Evolutionary conservation across 2,797 vertebrate species (phyloP), one percentile per base, ranked within the genome.

Genomic region (Pseudotriccus pelzelni): DNA sequence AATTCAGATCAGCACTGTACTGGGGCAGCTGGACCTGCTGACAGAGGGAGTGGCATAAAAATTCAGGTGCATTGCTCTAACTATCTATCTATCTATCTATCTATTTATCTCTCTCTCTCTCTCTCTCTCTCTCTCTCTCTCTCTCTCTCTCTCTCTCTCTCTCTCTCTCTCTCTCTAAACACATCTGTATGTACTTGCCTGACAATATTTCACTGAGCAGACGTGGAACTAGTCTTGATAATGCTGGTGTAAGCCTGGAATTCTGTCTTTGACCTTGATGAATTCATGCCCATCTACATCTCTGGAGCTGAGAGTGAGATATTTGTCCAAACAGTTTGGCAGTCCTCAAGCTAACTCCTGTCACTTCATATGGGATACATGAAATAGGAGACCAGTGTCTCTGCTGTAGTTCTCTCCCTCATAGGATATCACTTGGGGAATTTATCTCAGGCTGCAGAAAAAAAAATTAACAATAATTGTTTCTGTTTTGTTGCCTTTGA

Each of bases 401-500:
- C 89, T 88, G 47, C 53, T 7, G 19, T 84, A 95, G 75, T 93
- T 46, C 77, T 89, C 56, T 89, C 50, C 72, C 72, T 94, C 86
- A 44, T 41, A 88, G n/a, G 91, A 34, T 63, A 80, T 89, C 7
- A 16, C 70, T 74, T 70, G 55, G 58, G 58, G 69, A 95, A 95
- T 97, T 96, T 94, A 93, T 96, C 83, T 96, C 74, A 90, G 88
- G 69, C 73, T 96, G 64, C n/a, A 37, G 92, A 34, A 92, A 83
- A 95, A 94, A 87, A 87, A 70, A 70, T 12, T 12, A 95, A 87
- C 37, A 5, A 53, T 92, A 88, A 92, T 96, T 97, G 63, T 92
- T 95, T 95, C 77, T 97, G 66, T 96, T 97, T 91, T 86, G 69
- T 93, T 93, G 82, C 78, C 92, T 94, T 97, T 97, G 96, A 97